Evolutionary conservation across 2,888 invertebrate species (phyloP).

Genomic region (Mesorhabditis sp.): DNA sequence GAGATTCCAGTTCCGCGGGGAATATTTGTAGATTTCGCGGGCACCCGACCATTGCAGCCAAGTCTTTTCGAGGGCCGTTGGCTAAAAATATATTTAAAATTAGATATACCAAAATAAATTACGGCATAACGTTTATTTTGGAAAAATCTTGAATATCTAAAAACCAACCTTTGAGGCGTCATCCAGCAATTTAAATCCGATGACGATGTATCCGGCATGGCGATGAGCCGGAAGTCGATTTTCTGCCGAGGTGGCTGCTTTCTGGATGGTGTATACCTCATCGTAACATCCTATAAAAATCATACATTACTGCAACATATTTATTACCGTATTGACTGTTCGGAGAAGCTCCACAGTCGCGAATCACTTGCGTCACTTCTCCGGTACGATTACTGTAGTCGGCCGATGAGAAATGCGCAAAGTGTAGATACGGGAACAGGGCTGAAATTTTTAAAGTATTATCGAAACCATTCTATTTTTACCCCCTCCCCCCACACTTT

Average conservation of each 20-base stretch:
- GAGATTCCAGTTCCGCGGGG: conserved; percentile 52
- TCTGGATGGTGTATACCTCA: conserved; percentile 48
- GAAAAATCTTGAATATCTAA: not conserved
- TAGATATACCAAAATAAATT: not conserved
- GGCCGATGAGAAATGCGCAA: conserved; percentile 37
- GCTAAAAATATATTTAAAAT: conserved; percentile 10
- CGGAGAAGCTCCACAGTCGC: conserved; percentile 31
- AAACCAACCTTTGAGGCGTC: conserved; percentile 25
- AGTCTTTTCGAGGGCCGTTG: conserved; percentile 40
- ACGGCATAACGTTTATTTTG: too few relatives aligned
- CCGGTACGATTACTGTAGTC: conserved; percentile 29
- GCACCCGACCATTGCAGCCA: conserved; percentile 56
- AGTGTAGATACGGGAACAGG: conserved; percentile 51
- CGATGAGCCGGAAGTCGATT: conserved; percentile 36
- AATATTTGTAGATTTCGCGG: conserved; percentile 54
- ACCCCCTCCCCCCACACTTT: not conserved
- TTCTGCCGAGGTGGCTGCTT: conserved; percentile 31
- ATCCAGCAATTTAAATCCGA: conserved; percentile 50
- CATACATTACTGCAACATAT: not conserved
- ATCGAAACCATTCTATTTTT: not conserved
- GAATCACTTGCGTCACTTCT: conserved; percentile 31
- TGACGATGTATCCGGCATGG: conserved; percentile 53
- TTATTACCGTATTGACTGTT: conserved; percentile 28
- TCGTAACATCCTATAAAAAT: conserved; percentile 43
- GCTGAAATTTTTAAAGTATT: conserved; percentile 31